Base-by-base conservation (phyloP, 2,888 invertebrate genomes). In the Elmis aenea region DNA sequence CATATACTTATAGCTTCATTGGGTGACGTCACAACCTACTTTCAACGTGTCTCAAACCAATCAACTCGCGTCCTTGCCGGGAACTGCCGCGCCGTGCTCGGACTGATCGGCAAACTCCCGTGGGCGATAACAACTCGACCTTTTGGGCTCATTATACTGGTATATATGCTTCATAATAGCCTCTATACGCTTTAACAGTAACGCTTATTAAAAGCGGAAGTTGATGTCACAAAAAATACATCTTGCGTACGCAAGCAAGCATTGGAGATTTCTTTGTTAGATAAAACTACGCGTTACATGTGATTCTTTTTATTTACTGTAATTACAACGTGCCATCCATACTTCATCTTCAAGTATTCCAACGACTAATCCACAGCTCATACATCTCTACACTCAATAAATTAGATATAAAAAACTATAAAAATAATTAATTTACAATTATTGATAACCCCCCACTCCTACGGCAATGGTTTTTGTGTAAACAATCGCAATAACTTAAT, bases 11-110 rank as follows among this genome's bases (percentile, higher is more conserved):
- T 67, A 66, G 62, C 48, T 57, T 67, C 52, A 46, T 38, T 21
- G 16, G 26, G 53, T 72, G 72, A 73, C 72, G 73, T 73, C 73
- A 72, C 72, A 71, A 71, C 72, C 72, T 72, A 73, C 71, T 72
- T 72, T 68, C 67, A 64, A 67, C 66, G 64, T 64, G 64, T 65
- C 62, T 61, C 59, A 57, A 56, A 58, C 67, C 67, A 67, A 68
- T 68, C 62, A 66, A 57, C 55, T 48, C 50, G 55, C 66, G 67
- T 54, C 67, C 68, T 67, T 67, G 64, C 61, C 64, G 64, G 55
- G 42, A 41, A 50, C 49, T 45, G 38, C 47, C 54, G 55, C 48
- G 50, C 50, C 51, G 48, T 41, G 42, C 48, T 51, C 55, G 57
- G 51, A 46, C 46, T 45, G 46, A 50, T 46, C 58, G 62, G 61